phyloP scores from a whole-genome alignment of 2,797 vertebrate species.

The Spondyliosoma cantharus region DNA sequence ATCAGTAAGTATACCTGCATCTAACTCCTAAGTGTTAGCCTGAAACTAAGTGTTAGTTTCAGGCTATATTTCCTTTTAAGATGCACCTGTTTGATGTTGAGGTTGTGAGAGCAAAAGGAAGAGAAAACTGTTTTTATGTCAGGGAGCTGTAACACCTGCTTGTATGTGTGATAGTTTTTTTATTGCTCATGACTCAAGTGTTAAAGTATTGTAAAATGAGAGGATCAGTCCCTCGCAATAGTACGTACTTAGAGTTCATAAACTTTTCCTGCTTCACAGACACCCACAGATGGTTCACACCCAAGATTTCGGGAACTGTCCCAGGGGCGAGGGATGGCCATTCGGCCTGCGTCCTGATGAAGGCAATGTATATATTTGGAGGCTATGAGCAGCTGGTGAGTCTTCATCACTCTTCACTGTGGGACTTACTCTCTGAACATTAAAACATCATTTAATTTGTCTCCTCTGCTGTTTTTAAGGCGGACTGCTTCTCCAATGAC shows the following conservation, averaged over 20 bases:
- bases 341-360: slow-evolving; percentile 93
- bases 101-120: neutral
- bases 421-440: slow-evolving; percentile 1
- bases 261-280: slow-evolving; percentile 79
- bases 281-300: slow-evolving; percentile 95
- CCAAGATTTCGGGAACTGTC: slow-evolving; percentile 91
- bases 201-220: slow-evolving; percentile 21
- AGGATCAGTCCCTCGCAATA: neutral
- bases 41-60: slow-evolving; percentile 25
- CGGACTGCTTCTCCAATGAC: slow-evolving; percentile 99
- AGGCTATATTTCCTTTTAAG: slow-evolving; percentile 41
- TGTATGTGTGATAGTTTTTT: slow-evolving; percentile 26
- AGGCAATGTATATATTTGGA: slow-evolving; percentile 98
- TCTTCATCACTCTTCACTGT: slow-evolving; percentile 42
- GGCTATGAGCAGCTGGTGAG: slow-evolving; percentile 98
- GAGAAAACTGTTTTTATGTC: slow-evolving; percentile 20
- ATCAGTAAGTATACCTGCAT: slow-evolving; percentile 89
- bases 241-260: neutral
- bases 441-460: slow-evolving; percentile 32
- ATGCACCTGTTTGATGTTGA: slow-evolving; percentile 57
- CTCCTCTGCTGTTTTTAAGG: slow-evolving; percentile 81
- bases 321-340: slow-evolving; percentile 97
- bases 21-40: neutral
- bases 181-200: neutral
- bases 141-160: slow-evolving; percentile 44